These are phyloP conservation scores for Rugalucina vietnamica DNA, from an alignment of 2,888 invertebrate species.

Conservation along the genomic window DNA sequence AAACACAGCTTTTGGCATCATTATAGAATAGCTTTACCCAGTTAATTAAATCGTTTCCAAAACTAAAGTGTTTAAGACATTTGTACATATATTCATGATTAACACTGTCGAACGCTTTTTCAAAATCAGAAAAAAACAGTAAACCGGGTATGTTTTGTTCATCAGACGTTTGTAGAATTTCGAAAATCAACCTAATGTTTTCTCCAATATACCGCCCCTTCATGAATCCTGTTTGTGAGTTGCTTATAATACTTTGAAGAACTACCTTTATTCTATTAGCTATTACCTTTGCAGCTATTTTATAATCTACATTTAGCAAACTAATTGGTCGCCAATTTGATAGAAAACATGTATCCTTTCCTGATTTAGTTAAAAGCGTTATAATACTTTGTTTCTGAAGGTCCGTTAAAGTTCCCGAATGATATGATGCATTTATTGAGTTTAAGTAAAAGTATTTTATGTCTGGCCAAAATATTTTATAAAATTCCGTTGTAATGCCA, in stretches of 20 bases:
- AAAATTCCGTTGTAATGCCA: slow-evolving; percentile 20
- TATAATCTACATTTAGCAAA: background rate
- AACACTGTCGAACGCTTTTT: background rate
- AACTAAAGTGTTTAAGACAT: background rate
- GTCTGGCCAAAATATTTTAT: slow-evolving; percentile 2
- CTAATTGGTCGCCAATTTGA: slow-evolving; percentile 11
- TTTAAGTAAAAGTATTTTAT: slow-evolving; percentile 2
- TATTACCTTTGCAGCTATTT: slow-evolving; percentile 13
- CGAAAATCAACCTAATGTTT: background rate
- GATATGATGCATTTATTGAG: background rate
- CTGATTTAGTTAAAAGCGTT: background rate
- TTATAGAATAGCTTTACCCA: background rate
- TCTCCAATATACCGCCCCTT: background rate
- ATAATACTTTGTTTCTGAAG: background rate
- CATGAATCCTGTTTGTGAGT: slow-evolving; percentile 10
- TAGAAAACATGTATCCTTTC: background rate
- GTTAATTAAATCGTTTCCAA: background rate
- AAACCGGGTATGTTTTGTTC: background rate
- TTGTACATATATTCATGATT: background rate
- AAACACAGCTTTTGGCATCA: background rate
- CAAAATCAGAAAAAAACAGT: background rate
- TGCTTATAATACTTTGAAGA: background rate
- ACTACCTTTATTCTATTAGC: slow-evolving; percentile 17
- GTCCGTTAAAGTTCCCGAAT: background rate
- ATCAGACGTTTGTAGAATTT: background rate